Evolutionary conservation across 2,113 vertebrate species (phyloP).

Genomic region (Guaruba guarouba): DNA sequence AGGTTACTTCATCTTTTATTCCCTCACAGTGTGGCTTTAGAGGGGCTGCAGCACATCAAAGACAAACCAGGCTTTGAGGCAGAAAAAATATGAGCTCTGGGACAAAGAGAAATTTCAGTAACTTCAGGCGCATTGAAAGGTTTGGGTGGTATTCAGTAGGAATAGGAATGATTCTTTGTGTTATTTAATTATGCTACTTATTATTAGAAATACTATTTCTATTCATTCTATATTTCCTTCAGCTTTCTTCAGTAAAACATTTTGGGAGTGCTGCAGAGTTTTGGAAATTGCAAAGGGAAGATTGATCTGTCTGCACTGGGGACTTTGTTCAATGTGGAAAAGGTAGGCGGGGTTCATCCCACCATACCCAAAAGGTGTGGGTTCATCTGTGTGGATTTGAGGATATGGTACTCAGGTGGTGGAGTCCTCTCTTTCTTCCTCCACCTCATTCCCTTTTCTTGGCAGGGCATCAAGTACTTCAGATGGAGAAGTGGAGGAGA

Average conservation of each 20-base stretch:
- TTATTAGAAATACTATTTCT: background rate
- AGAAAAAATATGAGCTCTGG: background rate
- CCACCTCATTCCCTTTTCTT: background rate
- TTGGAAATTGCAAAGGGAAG: background rate
- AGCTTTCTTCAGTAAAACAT: background rate
- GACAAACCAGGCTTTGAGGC: background rate
- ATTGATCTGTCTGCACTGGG: fast-evolving
- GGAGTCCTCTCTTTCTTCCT: background rate
- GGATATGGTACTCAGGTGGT: background rate
- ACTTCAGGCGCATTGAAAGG: background rate
- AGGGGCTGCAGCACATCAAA: background rate
- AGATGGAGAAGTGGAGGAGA: background rate
- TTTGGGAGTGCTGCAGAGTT: background rate
- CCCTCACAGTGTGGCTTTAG: background rate
- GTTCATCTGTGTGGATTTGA: background rate
- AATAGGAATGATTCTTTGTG: background rate
- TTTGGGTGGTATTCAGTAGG: background rate
- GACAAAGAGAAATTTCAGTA: background rate
- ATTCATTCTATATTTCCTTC: background rate
- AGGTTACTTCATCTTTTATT: background rate
- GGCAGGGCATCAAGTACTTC: background rate
- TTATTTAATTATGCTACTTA: background rate
- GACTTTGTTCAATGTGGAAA: background rate
- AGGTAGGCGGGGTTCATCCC: background rate
- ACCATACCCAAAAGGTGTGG: background rate